These are phyloP conservation scores for Ormyrus rosae DNA, from an alignment of 2,888 invertebrate genomes.

Conservation along the genomic window DNA sequence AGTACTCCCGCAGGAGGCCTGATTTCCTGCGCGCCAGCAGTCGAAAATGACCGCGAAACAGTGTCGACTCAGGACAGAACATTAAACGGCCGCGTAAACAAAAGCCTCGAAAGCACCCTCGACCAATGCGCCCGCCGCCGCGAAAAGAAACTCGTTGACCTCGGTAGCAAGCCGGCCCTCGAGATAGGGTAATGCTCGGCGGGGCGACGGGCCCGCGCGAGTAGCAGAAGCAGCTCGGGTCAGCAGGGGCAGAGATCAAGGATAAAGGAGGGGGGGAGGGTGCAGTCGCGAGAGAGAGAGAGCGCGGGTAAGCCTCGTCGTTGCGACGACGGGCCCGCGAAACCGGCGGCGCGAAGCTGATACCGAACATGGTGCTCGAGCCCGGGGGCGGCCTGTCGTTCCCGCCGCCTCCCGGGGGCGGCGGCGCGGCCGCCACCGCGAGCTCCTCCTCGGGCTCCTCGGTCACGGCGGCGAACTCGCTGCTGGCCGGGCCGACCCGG, in stretches of 20 bases:
- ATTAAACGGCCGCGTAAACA: neutral
- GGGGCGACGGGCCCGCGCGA: slow-evolving; percentile 10
- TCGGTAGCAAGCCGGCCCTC: too few relatives aligned
- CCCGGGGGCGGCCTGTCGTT: slow-evolving; percentile 75
- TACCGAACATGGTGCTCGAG: slow-evolving; percentile 75
- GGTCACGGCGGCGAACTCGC: slow-evolving; percentile 64
- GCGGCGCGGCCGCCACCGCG: slow-evolving; percentile 66
- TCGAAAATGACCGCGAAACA: neutral
- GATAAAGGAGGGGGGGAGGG: too few relatives aligned
- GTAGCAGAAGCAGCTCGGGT: slow-evolving; percentile 19
- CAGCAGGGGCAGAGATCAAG: neutral
- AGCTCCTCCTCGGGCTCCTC: slow-evolving; percentile 67
- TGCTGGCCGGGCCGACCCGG: slow-evolving; percentile 65
- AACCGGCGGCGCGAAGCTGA: slow-evolving; percentile 67
- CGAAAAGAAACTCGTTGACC: too few relatives aligned
- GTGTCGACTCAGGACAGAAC: neutral
- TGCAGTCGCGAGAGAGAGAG: too few relatives aligned
- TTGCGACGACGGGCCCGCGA: slow-evolving; percentile 44
- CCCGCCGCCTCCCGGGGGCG: slow-evolving; percentile 72
- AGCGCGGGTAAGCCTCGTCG: slow-evolving; percentile 9
- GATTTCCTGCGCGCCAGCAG: neutral
- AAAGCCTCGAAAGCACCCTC: too few relatives aligned
- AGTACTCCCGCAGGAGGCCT: too few relatives aligned
- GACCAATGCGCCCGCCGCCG: neutral
- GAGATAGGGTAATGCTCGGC: neutral